Base-by-base conservation (phyloP, 2,113 vertebrate genomes). In the Nematolebias whitei region DNA sequence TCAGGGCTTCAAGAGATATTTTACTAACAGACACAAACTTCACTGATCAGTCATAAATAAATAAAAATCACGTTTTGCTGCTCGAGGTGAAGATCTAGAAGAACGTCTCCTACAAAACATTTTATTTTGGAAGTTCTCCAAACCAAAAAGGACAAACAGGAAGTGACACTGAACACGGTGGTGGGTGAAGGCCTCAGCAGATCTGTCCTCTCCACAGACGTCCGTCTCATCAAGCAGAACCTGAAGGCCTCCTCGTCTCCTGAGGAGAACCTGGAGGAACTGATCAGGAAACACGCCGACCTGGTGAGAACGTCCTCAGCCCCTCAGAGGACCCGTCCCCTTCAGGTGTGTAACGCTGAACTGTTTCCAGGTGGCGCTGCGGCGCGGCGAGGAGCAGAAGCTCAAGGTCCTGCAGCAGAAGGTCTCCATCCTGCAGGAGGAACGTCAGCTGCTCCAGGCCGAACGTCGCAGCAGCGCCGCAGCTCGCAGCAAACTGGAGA, bases 401-500 rank as follows among this genome's bases (percentile, higher is more conserved):
- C 81, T 94, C 51, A 91, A 90, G n/a, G 67, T 83, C 8, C 82
- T 97, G 6, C 95, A 96, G 88, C 94, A 94, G 85, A 94, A 86
- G 54, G 86, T 95, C 74, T 76, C 68, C 0, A 76, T 91, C 50
- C 72, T 94, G 70, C 85, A 88, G 73, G 95, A 95, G 62, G 95
- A 98, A 77, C 94, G 90, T 55, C 94, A 96, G 77, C 95, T 93
- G 71, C 87, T 97, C 66, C 95, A 94, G 88, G 90, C 90, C 0
- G 95, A 98, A 45, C 92, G 93, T 47, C 95, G 91, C 85, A 81
- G 90, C 81, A 93, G 94, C 12, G 51, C 93, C 35, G 89, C 94
- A 0, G 95, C 97, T 26, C 94, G 97, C n/a, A 92, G 93, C 87
- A 91, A 96, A 57, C 93, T 99, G 0, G 98, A 98, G 87, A 89